Evolutionary conservation across 2,113 vertebrate species (phyloP).

Genomic region (Corythornis madagascariensis): DNA sequence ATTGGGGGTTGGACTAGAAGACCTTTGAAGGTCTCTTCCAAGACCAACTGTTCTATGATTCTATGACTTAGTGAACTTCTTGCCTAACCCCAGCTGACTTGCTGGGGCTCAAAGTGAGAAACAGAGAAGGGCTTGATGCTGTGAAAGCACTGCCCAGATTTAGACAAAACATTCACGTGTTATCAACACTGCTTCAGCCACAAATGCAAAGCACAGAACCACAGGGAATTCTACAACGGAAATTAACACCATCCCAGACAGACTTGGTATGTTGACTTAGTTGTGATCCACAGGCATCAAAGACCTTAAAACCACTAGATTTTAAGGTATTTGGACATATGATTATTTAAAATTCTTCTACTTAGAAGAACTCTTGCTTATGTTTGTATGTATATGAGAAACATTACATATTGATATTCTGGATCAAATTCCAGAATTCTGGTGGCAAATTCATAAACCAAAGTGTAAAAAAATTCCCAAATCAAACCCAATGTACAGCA

Average conservation of each 20-base stretch:
- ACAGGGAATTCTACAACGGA: background rate
- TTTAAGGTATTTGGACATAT: background rate
- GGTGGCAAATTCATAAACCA: background rate
- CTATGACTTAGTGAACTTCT: background rate
- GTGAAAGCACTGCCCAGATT: background rate
- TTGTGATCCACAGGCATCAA: background rate
- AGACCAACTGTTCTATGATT: background rate
- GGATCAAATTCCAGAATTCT: background rate
- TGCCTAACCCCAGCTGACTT: background rate
- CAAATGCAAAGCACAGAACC: background rate
- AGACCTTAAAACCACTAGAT: background rate
- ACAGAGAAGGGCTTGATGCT: background rate
- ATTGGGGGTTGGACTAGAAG: background rate
- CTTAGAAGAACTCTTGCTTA: background rate
- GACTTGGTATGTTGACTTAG: background rate
- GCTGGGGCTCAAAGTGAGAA: background rate
- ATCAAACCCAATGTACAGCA: background rate
- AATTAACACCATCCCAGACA: background rate
- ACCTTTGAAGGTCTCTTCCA: background rate
- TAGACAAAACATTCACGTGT: background rate
- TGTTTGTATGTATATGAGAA: background rate
- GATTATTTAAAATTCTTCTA: background rate
- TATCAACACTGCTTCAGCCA: background rate
- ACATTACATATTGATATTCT: background rate
- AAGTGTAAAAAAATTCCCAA: background rate